phyloP scores from a whole-genome alignment of 1,140 invertebrate genomes.

The Platyscapa corneri region DNA sequence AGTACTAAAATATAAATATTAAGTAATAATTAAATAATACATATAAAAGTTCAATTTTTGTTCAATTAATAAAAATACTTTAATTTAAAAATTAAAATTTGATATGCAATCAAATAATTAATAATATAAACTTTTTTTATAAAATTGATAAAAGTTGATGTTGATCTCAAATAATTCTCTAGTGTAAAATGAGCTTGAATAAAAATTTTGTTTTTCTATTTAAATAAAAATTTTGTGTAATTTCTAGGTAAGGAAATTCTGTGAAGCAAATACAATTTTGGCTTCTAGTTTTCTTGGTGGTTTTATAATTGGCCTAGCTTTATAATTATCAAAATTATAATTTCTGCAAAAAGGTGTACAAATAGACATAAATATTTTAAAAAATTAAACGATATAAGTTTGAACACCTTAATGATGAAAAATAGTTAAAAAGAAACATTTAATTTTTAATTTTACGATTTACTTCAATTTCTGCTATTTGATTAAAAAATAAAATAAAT shows the following conservation, averaged over 20 bases:
- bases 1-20: too few relatives aligned
- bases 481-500: too few relatives aligned
- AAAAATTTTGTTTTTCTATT: not conserved
- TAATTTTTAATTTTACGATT: too few relatives aligned
- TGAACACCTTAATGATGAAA: too few relatives aligned
- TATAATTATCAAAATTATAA: slow-evolving; percentile 62
- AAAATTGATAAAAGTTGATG: not conserved
- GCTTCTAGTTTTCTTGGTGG: slow-evolving; percentile 89
- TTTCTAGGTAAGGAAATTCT: slow-evolving; percentile 84
- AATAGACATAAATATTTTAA: too few relatives aligned
- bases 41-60: too few relatives aligned
- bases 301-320: slow-evolving; percentile 87
- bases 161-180: slow-evolving; percentile 30
- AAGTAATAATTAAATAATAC: too few relatives aligned
- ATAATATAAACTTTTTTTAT: not conserved
- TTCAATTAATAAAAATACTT: not conserved
- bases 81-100: not conserved
- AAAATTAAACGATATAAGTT: too few relatives aligned
- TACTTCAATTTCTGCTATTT: too few relatives aligned
- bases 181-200: slow-evolving; percentile 18
- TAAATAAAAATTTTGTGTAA: slow-evolving; percentile 58
- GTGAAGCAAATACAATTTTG: slow-evolving; percentile 84
- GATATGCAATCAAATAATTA: not conserved
- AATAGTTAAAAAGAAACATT: too few relatives aligned
- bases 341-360: not conserved